Conservation (phyloP, 30 jellyfish, hydroid and myxozoan genomes). For the Turritopsis dohrnii region DNA sequence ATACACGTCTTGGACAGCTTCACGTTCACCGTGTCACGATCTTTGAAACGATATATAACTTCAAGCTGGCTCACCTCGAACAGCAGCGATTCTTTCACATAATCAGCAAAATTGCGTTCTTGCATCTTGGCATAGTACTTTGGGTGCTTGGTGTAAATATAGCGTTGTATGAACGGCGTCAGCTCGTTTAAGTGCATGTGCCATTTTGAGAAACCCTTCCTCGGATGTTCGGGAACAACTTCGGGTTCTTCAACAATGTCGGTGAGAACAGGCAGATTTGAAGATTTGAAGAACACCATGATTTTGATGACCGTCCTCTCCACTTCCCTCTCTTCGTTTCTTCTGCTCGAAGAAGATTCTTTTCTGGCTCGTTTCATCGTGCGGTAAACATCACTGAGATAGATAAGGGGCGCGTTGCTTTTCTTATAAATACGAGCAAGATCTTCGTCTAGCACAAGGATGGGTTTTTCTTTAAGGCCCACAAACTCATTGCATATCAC, state of each 20-base stretch:
- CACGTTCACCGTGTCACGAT: slow-evolving; percentile 30
- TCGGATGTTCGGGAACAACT: slow-evolving; percentile 31
- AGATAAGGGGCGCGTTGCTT: slow-evolving; percentile 27
- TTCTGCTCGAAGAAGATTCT: not conserved
- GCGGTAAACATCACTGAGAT: not conserved
- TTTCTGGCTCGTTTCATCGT: not conserved
- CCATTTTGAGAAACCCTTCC: slow-evolving; percentile 59
- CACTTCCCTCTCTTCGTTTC: not conserved
- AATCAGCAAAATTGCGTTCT: slow-evolving; percentile 13
- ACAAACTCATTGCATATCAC: slow-evolving; percentile 36
- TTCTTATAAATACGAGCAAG: slow-evolving; percentile 26
- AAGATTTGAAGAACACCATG: slow-evolving; percentile 36
- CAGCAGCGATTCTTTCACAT: slow-evolving; percentile 21
- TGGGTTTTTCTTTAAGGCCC: slow-evolving; percentile 38
- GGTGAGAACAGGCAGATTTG: slow-evolving; percentile 26
- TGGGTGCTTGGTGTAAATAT: slow-evolving; percentile 4
- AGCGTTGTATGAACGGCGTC: slow-evolving; percentile 51
- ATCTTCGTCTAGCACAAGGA: slow-evolving; percentile 30
- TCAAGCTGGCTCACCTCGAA: slow-evolving; percentile 37
- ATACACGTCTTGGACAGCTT: slow-evolving; percentile 13
- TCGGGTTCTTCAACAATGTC: slow-evolving; percentile 39
- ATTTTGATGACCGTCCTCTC: slow-evolving; percentile 21
- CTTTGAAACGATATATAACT: slow-evolving; percentile 40
- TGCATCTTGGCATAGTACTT: slow-evolving; percentile 27
- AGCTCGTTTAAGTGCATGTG: slow-evolving; percentile 25